Base-by-base conservation (phyloP, 2,113 vertebrate genomes). In the Rhegmatorhina hoffmannsi region DNA sequence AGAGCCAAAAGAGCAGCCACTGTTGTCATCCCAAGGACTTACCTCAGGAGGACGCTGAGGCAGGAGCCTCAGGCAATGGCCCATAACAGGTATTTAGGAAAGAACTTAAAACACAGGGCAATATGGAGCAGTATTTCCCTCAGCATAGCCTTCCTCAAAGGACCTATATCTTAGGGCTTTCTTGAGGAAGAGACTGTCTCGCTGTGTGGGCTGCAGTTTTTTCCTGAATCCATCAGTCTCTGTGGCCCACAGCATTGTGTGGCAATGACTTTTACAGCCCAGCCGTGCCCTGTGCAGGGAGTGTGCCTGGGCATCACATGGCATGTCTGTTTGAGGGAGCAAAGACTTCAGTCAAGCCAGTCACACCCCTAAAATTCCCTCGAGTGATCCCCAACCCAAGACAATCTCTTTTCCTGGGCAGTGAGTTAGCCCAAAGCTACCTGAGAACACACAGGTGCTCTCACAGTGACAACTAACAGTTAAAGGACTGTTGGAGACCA, bases 291-390 rank as follows among this genome's bases (percentile, higher is more conserved):
- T 24, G 38, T 34, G n/a, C 1, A 7, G 40, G 1, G 21, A 66
- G 13, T 25, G 11, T 2, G 7, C 38, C 40, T 6, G 8, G 29
- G n/a, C 43, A 28, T 3, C 0, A 0, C 28, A 58, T 0, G 1
- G 20, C 25, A 13, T 0, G 1, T 31, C 55, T 58, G 9, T 38
- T 18, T 20, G 28, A 36, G n/a, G 17, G 4, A 85, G 55, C 6
- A 64, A 64, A 78, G 56, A 29, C 21, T 55, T 43, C 12, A 75
- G 38, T 33, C 23, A 55, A 60, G n/a, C 6, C 8, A 66, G 6
- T 24, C 36, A 44, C 5, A 24, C 40, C 40, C 21, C 46, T 64
- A 24, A 58, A 73, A 74, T 28, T 62, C 40, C 43, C 46, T 66
- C 24, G 13, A 91, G 63, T 28, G 63, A 60, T 28, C 21, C 18